Percentiles rank a stretch among this genome's conserved stretches.
These are phyloP conservation scores for Pentalonia nigronervosa DNA, from an alignment of 1,140 invertebrate genomes.

Conservation along the genomic window DNA sequence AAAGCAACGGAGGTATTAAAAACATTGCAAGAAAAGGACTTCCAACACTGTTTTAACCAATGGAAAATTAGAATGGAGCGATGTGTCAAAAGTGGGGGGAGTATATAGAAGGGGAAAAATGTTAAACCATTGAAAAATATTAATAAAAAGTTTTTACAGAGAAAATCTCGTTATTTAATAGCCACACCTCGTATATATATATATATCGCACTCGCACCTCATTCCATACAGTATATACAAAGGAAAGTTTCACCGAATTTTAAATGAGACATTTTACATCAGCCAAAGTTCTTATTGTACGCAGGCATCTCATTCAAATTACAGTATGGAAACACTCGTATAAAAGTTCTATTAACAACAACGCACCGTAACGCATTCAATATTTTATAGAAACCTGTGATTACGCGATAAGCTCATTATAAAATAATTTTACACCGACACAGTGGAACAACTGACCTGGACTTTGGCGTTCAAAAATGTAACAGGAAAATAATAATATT, in stretches of 20 bases:
- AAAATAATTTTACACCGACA: background rate
- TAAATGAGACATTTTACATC: background rate
- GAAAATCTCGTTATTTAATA: too few relatives aligned
- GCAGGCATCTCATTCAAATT: background rate
- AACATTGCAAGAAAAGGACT: too few relatives aligned
- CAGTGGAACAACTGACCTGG: background rate
- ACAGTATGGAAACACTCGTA: background rate
- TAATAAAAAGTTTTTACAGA: too few relatives aligned
- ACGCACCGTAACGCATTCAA: background rate
- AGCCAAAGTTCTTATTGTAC: background rate
- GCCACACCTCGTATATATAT: too few relatives aligned
- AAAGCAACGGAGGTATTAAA: too few relatives aligned
- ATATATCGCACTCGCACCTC: background rate
- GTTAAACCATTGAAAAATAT: too few relatives aligned
- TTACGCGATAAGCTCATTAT: background rate
- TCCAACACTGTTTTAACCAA: too few relatives aligned
- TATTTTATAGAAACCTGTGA: background rate
- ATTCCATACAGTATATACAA: background rate
- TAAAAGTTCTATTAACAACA: background rate
- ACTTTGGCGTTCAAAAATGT: background rate
- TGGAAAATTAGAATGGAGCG: too few relatives aligned
- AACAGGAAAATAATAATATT: background rate
- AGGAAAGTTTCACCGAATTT: conserved; percentile 17
- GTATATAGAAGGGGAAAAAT: too few relatives aligned
- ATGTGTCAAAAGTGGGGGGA: too few relatives aligned